phyloP scores from a whole-genome alignment of 2,888 invertebrate genomes.

The Merodon equestris region DNA sequence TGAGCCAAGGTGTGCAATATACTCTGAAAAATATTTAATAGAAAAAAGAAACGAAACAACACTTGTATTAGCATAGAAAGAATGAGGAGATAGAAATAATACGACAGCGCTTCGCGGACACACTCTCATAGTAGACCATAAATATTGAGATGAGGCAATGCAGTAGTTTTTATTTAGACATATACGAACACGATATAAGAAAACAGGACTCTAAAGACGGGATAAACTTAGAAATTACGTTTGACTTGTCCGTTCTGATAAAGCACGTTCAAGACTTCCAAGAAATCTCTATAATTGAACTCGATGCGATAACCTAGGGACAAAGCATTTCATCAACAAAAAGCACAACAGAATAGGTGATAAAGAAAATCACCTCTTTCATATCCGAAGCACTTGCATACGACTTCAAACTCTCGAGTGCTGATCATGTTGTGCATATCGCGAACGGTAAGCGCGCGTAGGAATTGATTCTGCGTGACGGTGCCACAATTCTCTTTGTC shows the following conservation, averaged over 20 bases:
- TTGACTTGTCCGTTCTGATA: constrained; percentile 80
- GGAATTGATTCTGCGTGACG: constrained; percentile 82
- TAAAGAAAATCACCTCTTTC: constrained; percentile 80
- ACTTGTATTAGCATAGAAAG: too few relatives aligned
- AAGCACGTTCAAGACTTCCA: constrained; percentile 84
- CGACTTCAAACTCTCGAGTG: constrained; percentile 83
- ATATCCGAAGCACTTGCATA: constrained; percentile 87
- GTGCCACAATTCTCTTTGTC: constrained; percentile 85
- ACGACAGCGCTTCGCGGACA: too few relatives aligned
- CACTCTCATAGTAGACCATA: too few relatives aligned
- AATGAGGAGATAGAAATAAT: too few relatives aligned
- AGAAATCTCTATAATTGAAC: constrained; percentile 86
- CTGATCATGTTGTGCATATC: constrained; percentile 83
- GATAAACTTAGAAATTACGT: constrained; percentile 73
- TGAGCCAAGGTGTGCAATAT: too few relatives aligned
- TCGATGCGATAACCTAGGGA: constrained; percentile 79
- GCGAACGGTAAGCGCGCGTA: constrained; percentile 84
- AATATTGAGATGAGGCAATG: too few relatives aligned
- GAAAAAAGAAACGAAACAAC: too few relatives aligned
- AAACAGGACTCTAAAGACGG: too few relatives aligned
- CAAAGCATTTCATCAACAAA: not conserved
- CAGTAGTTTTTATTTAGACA: too few relatives aligned
- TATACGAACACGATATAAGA: too few relatives aligned
- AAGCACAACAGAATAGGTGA: not conserved
- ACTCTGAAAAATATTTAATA: too few relatives aligned